Percentiles rank a stretch among this genome's conserved stretches.
These are phyloP conservation scores for Apantesis nais DNA, from an alignment of 2,888 invertebrate species.

Conservation along the genomic window DNA sequence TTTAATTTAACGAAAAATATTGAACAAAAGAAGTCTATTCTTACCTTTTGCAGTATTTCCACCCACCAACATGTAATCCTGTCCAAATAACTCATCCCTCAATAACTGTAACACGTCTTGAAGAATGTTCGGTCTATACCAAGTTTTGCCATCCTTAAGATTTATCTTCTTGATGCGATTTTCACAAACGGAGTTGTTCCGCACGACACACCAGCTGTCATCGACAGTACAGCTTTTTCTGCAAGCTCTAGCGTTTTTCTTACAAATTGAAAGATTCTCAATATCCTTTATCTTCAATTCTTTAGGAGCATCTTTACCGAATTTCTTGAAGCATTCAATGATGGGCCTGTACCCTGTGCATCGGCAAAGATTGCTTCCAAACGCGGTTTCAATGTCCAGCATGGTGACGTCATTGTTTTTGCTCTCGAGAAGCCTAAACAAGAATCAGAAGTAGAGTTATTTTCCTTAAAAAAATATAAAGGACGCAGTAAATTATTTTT, in stretches of 20 bases:
- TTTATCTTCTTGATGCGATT: conserved; percentile 40
- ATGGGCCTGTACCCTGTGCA: conserved; percentile 90
- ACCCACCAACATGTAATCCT: conserved; percentile 85
- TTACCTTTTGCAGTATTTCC: conserved; percentile 90
- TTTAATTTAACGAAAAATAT: background rate
- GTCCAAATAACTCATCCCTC: conserved; percentile 55
- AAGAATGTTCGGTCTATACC: conserved; percentile 79
- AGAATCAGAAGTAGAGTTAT: background rate
- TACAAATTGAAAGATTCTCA: conserved; percentile 33
- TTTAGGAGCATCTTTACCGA: conserved; percentile 76
- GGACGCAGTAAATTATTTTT: too few relatives aligned
- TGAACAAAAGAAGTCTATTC: background rate
- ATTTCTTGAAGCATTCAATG: conserved; percentile 86
- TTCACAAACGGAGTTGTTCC: conserved; percentile 36
- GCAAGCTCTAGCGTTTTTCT: conserved; percentile 41
- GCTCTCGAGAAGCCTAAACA: conserved; percentile 65
- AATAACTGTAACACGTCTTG: conserved; percentile 75
- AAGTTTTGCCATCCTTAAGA: conserved; percentile 67
- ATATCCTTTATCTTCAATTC: conserved; percentile 35
- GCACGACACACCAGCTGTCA: conserved; percentile 58
- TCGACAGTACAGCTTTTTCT: conserved; percentile 30
- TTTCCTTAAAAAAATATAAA: background rate
- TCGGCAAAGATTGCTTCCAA: conserved; percentile 90
- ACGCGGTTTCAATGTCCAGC: conserved; percentile 88
- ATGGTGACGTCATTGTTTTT: conserved; percentile 77